Conservation (phyloP, 2,888 invertebrate genomes). For the Sminthurinus aureus region DNA sequence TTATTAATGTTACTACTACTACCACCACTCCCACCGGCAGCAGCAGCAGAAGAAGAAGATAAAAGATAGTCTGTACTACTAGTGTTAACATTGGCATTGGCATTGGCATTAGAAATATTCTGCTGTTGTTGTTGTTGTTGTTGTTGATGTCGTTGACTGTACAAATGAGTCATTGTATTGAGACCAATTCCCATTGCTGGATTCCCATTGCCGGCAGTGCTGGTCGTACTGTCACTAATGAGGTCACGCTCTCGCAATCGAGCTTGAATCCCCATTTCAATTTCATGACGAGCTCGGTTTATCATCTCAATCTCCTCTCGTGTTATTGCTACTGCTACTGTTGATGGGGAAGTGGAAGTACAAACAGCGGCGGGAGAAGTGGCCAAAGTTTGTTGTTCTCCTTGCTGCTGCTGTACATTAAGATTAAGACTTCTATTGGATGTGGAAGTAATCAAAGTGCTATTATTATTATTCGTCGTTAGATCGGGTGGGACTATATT, state of each 20-base stretch:
- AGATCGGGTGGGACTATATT: slow-evolving; percentile 43
- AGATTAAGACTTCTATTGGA: not conserved
- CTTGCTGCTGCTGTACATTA: not conserved
- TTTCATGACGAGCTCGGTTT: slow-evolving; percentile 38
- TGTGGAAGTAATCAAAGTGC: not conserved
- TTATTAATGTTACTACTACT: not conserved
- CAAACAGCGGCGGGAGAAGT: not conserved
- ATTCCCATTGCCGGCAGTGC: not conserved
- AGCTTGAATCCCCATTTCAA: slow-evolving; percentile 41
- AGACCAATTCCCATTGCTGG: slow-evolving; percentile 36
- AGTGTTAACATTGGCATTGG: not conserved
- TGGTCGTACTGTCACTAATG: slow-evolving; percentile 46
- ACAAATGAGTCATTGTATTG: slow-evolving; percentile 34
- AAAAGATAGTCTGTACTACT: too few relatives aligned
- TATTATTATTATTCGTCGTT: slow-evolving; percentile 18
- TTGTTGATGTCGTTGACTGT: slow-evolving; percentile 4
- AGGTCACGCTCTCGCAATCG: slow-evolving; percentile 53
- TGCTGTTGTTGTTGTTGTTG: too few relatives aligned
- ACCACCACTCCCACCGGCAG: too few relatives aligned
- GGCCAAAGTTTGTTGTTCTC: not conserved
- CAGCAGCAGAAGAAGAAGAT: too few relatives aligned
- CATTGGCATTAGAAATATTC: not conserved
- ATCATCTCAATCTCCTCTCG: slow-evolving; percentile 37
- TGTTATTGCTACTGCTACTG: slow-evolving; percentile 19
- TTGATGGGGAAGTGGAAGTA: slow-evolving; percentile 24